These are phyloP conservation scores for Pelosia muscerda DNA, from an alignment of 2,888 invertebrate genomes.

Conservation along the genomic window DNA sequence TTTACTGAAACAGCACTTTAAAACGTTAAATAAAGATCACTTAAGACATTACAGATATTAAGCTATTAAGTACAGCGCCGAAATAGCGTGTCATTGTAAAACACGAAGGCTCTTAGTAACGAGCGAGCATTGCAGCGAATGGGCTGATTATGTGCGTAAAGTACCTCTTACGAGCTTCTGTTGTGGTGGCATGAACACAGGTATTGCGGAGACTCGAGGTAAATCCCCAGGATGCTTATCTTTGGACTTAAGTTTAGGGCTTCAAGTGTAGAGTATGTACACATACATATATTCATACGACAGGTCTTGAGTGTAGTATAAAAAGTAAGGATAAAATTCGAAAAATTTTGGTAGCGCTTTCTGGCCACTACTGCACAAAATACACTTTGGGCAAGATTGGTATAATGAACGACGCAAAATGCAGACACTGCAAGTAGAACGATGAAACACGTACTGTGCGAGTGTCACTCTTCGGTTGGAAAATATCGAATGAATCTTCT, in stretches of 20 bases:
- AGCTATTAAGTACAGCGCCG: constrained; percentile 45
- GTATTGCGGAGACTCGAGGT: neutral
- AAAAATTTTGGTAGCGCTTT: too few species aligned
- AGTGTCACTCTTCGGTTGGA: too few species aligned
- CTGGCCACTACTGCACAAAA: too few species aligned
- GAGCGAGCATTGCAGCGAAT: constrained; percentile 43
- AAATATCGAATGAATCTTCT: too few species aligned
- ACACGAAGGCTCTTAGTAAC: constrained; percentile 37
- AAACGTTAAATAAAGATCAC: constrained; percentile 24
- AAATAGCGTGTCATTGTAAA: constrained; percentile 33
- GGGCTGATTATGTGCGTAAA: constrained; percentile 37
- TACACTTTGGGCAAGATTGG: too few species aligned
- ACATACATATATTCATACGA: too few species aligned
- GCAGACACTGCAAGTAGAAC: too few species aligned
- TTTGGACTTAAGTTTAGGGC: neutral
- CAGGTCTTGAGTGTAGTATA: too few species aligned
- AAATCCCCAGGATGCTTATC: neutral
- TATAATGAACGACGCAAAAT: too few species aligned
- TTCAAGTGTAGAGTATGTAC: neutral
- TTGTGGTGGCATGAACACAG: constrained; percentile 15
- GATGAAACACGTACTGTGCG: too few species aligned
- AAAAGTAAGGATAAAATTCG: too few species aligned
- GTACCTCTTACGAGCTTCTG: constrained; percentile 25
- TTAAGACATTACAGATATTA: constrained; percentile 39
- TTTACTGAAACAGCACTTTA: neutral